Evolutionary conservation across 2,797 vertebrate genomes (phyloP).

Genomic region (Salarias fasciatus): DNA sequence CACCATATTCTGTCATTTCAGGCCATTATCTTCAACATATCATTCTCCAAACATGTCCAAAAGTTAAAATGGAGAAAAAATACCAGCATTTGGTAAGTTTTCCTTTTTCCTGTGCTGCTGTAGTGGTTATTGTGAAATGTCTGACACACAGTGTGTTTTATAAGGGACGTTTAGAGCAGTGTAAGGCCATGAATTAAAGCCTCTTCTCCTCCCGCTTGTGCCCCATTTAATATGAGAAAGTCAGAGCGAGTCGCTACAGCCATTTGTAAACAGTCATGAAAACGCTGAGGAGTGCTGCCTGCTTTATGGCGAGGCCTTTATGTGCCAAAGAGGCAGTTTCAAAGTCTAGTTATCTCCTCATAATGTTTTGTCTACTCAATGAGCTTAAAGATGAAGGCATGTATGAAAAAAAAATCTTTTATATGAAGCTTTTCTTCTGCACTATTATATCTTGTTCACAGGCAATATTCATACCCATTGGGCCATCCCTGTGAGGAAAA

Average conservation of each 20-base stretch:
- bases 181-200: conserved; percentile 31
- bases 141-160: conserved; percentile 5
- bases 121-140: conserved; percentile 11
- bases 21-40: conserved; percentile 45
- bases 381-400: background rate
- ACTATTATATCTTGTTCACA: background rate
- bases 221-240: conserved; percentile 20
- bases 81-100: background rate
- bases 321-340: background rate
- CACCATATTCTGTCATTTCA: conserved; percentile 34
- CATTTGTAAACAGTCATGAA: conserved; percentile 8
- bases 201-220: conserved; percentile 29
- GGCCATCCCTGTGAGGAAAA: too few relatives aligned
- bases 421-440: background rate
- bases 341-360: conserved; percentile 4
- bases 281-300: conserved; percentile 7
- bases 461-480: background rate
- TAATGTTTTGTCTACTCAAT: background rate
- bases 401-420: background rate
- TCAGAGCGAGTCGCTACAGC: background rate
- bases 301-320: conserved; percentile 6
- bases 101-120: background rate
- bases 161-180: conserved; percentile 20
- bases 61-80: conserved; percentile 22
- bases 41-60: too few relatives aligned